These are phyloP conservation scores for Elegia similella DNA, from an alignment of 2,888 invertebrate genomes.

Conservation along the genomic window DNA sequence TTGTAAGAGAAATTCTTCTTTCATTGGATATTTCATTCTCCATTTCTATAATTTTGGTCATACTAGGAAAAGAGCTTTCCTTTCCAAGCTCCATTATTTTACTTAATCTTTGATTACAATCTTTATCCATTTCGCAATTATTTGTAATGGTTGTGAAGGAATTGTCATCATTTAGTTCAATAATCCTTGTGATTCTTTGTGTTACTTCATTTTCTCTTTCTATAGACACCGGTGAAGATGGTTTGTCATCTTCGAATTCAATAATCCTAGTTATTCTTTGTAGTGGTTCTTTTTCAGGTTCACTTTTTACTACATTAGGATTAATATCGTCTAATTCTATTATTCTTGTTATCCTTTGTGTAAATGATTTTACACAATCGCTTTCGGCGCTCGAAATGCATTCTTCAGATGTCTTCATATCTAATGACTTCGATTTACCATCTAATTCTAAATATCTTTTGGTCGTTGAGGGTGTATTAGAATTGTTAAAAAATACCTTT, in stretches of 20 bases:
- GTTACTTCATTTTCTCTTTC: slow-evolving; percentile 57
- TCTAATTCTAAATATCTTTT: slow-evolving; percentile 60
- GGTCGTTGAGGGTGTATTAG: slow-evolving; percentile 50
- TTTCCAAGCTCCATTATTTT: slow-evolving; percentile 68
- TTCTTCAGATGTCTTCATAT: slow-evolving; percentile 47
- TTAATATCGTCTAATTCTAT: slow-evolving; percentile 69
- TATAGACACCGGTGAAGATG: slow-evolving; percentile 46
- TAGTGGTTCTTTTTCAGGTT: slow-evolving; percentile 59
- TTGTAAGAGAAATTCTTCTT: slow-evolving; percentile 71
- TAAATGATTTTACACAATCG: slow-evolving; percentile 44
- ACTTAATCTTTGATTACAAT: slow-evolving; percentile 58
- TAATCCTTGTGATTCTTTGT: slow-evolving; percentile 69
- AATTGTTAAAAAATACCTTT: slow-evolving; percentile 63
- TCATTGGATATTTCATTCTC: slow-evolving; percentile 77
- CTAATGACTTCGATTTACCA: slow-evolving; percentile 57
- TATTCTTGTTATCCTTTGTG: slow-evolving; percentile 73
- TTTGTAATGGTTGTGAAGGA: slow-evolving; percentile 61
- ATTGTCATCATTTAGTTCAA: slow-evolving; percentile 68
- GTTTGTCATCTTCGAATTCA: slow-evolving; percentile 63
- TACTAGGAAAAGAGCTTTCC: slow-evolving; percentile 68
- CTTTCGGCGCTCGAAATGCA: slow-evolving; percentile 39
- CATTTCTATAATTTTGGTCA: slow-evolving; percentile 78
- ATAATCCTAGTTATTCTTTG: slow-evolving; percentile 75
- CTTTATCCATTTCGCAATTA: slow-evolving; percentile 55
- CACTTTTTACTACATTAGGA: slow-evolving; percentile 45